Conservation (phyloP, 2,888 invertebrate genomes). For the Philaethria dido region DNA sequence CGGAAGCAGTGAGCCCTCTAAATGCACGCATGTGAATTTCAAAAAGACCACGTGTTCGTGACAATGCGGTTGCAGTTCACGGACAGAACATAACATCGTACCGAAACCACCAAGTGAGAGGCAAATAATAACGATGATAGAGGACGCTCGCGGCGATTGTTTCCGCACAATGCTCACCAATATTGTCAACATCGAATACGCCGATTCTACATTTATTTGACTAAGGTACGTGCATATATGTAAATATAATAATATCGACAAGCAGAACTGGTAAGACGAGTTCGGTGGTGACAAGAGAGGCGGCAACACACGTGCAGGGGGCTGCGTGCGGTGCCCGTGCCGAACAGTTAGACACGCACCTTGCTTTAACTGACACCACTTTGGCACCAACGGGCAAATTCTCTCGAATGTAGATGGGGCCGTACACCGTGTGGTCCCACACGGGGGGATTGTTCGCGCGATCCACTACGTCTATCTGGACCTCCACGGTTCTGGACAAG, state of each 20-base stretch:
- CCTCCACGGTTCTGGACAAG: slow-evolving; percentile 97
- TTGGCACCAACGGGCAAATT: slow-evolving; percentile 98
- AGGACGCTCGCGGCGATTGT: slow-evolving; percentile 70
- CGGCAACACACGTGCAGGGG: slow-evolving; percentile 75
- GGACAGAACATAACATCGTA: slow-evolving; percentile 62
- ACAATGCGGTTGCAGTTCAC: slow-evolving; percentile 67
- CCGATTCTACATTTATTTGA: not conserved
- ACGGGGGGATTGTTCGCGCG: slow-evolving; percentile 98
- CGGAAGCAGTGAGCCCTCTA: slow-evolving; percentile 78
- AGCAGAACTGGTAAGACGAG: slow-evolving; percentile 8
- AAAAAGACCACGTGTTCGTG: slow-evolving; percentile 66
- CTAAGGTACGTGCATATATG: slow-evolving; percentile 16
- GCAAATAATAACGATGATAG: slow-evolving; percentile 68
- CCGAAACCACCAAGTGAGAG: slow-evolving; percentile 77
- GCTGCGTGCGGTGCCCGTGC: slow-evolving; percentile 86
- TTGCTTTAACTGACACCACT: slow-evolving; percentile 99
- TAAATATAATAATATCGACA: not conserved
- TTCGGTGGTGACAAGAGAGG: slow-evolving; percentile 37
- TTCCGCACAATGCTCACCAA: slow-evolving; percentile 62
- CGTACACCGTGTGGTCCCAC: slow-evolving; percentile 98
- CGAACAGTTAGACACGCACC: slow-evolving; percentile 90
- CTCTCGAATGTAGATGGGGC: slow-evolving; percentile 98
- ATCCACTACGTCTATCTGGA: slow-evolving; percentile 99
- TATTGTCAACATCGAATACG: slow-evolving; percentile 43
- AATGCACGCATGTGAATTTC: slow-evolving; percentile 75